Base-by-base conservation (phyloP, 2,797 vertebrate genomes). In the Sebastes hopkinsi region DNA sequence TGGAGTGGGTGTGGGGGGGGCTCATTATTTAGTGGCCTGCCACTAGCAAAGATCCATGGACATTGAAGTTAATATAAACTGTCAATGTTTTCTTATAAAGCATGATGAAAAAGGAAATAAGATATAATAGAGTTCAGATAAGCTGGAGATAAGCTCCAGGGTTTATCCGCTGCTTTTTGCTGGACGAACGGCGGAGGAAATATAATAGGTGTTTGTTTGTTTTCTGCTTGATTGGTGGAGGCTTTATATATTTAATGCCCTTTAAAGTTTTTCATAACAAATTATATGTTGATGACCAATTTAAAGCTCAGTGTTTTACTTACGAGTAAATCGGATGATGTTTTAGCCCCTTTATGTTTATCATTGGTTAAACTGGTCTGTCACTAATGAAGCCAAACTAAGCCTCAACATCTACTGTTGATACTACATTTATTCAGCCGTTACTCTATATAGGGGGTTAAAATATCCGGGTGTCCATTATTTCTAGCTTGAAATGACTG, bases 21-120 rank as follows among this genome's bases (percentile, higher is more conserved):
- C 38, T 77, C 18, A 70, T 83, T 74, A 87, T 87, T 85, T 67
- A 85, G 14, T 46, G 55, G 29, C 62, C 29, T 71, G 56, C 65
- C 67, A 65, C 27, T 18, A 23, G 38, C 72, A 82, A 60, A 84
- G 55, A 79, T 77, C 16, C 72, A 71, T 66, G 20, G 32, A 67
- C 5, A 23, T 1, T 77, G 42, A 77, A 73, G 76, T 67, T 75
- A 50, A 84, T 77, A 58, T 65, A 30, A 75, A 25, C 54, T 72
- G 75, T 82, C 83, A 72, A 76, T 9, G 65, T 72, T 81, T 66
- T 55, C 68, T 74, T 72, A 66, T 34, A 50, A 79, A 75, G 5
- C n/a, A 46, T 14, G 29, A 12, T 30, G 13, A 61, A 60, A 75
- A 68, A 29, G 18, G 8, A 58, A 67, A 56, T n/a, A 50, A 22